These are phyloP conservation scores for Plebejus melissa DNA, from an alignment of 2,888 invertebrate genomes.

Conservation along the genomic window DNA sequence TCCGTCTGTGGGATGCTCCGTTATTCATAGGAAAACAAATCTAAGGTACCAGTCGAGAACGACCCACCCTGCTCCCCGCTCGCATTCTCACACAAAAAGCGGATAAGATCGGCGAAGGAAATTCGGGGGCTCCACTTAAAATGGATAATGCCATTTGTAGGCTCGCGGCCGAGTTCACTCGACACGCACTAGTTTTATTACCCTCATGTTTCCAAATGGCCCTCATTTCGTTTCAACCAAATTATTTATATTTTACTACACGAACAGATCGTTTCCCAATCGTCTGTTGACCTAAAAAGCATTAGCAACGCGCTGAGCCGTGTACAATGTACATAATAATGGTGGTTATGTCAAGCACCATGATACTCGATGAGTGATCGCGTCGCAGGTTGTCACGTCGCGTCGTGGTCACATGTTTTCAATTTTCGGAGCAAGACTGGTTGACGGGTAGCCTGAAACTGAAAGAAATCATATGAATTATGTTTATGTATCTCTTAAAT, in stretches of 20 bases:
- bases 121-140: constrained; percentile 48
- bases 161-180: constrained; percentile 69
- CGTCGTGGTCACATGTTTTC: background rate
- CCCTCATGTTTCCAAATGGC: constrained; percentile 79
- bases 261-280: constrained; percentile 76
- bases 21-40: constrained; percentile 56
- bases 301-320: constrained; percentile 70
- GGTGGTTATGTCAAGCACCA: constrained; percentile 52
- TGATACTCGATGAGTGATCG: constrained; percentile 33
- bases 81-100: constrained; percentile 36
- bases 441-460: background rate
- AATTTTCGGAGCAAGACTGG: background rate
- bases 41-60: constrained; percentile 47
- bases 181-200: constrained; percentile 78
- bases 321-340: constrained; percentile 70
- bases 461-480: background rate
- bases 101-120: constrained; percentile 42
- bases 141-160: constrained; percentile 52
- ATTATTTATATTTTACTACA: constrained; percentile 78
- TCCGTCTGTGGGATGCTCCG: constrained; percentile 35
- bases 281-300: constrained; percentile 73
- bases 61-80: constrained; percentile 48
- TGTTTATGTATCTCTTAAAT: background rate
- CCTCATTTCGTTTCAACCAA: constrained; percentile 75
- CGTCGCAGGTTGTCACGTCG: constrained; percentile 9